Base-by-base conservation (phyloP, 2,113 vertebrate genomes). In the Catharus bicknelli region DNA sequence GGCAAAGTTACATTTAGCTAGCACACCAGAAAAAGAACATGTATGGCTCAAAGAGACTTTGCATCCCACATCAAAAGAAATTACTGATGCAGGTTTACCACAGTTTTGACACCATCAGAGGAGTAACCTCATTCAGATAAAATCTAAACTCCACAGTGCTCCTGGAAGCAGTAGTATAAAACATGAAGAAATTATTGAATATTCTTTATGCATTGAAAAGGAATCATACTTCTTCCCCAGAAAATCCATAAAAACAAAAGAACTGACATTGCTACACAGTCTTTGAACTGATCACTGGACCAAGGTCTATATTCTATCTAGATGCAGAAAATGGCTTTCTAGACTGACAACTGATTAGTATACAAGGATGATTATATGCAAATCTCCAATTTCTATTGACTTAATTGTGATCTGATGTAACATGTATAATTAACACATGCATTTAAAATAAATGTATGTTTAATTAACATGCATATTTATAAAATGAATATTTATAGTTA, bases 361-460 rank as follows among this genome's bases (percentile, higher is more conserved):
- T 83, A 97, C 97, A 96, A 96, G 97, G 96, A 96, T 98, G 98
- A 98, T 98, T 98, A 98, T 98, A 98, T 98, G 98, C 97, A 98
- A 98, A 98, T 98, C 96, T 95, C 94, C 97, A 97, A 97, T 97
- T 98, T 98, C 97, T 98, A 97, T 97, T 98, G 98, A 98, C 97
- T 98, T 98, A 98, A 98, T 98, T 98, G 97, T 98, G 97, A 98
- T 97, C 97, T 97, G 96, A 97, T 98, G 97, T 97, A 98, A 98
- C 97, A 95, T 95, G 97, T 98, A 98, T 98, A 98, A 98, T 98
- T 98, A 98, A 98, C 95, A 97, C 97, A 96, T 94, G 93, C 98
- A 98, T 98, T 98, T 98, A 98, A 98, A 98, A 97, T 98, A 98
- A 98, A 98, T 97, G 98, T 98, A 98, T 98, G 97, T 98, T 98